Evolutionary conservation across 2,888 invertebrate species (phyloP), one percentile per base, ranked within the genome.

Genomic region (Drosophila paranaensis): DNA sequence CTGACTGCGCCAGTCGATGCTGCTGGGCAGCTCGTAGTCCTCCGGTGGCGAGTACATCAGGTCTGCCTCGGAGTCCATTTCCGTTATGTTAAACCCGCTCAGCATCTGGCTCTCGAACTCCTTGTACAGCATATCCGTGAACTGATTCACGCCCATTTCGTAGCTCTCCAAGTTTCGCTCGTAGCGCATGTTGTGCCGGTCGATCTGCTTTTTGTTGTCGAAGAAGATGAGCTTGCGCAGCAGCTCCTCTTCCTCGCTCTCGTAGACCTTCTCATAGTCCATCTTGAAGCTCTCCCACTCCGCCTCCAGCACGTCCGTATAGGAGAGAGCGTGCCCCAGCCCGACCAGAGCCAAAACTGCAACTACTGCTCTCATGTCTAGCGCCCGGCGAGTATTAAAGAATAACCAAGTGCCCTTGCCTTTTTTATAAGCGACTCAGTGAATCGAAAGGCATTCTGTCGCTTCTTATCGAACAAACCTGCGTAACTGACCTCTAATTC

Each of bases 151-250:
- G 60, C 93, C 94, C 77, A 97, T 92, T 89, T 95, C 95, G 93
- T 93, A 97, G 1, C 94, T 89, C 43, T 95, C 95, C 57, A 94
- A 90, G 0, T 96, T 96, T 83, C 93, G 91, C 82, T 95, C 94
- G 92, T 93, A 97, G 65, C 94, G 93, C 90, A 95, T 94, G 94
- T 98, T 98, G 92, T 98, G 98, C 89, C 95, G 94, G 40, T 96
- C 96, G 86, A 98, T 95, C 91, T 95, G 95, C 89, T 96, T 95
- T 85, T 95, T 95, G 93, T 98, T 97, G 90, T 97, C 97, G 92
- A 96, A 95, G 92, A 95, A 98, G 81, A 98, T 96, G 93, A 97
- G 97, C 95, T 96, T 95, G 58, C 97, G 95, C 93, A 96, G 96
- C 82, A 94, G 94, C 90, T 97, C 97, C 90, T 97, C 97, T 0